Percentiles rank a stretch among this genome's conserved stretches.
Evolutionary conservation across 2,113 vertebrate genomes (phyloP).

Genomic region (Aspiorhynchus laticeps): DNA sequence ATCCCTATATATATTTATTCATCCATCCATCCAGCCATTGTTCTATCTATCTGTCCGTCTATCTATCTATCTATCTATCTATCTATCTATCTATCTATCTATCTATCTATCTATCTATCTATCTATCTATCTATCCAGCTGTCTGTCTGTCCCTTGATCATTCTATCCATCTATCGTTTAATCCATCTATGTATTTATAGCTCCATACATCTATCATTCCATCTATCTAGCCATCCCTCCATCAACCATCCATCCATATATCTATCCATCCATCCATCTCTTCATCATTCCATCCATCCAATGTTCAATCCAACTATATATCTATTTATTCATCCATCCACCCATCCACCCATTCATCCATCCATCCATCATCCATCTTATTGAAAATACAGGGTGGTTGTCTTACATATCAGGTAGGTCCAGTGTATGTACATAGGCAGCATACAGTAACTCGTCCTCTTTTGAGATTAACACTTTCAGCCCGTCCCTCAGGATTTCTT

Average conservation of each 20-base stretch:
- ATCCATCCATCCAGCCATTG: background rate
- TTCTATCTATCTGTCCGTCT: background rate
- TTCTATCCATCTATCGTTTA: background rate
- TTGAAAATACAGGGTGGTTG: background rate
- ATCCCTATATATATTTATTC: background rate
- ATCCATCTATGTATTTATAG: background rate
- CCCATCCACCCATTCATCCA: background rate
- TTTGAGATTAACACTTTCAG: slow-evolving; percentile 94
- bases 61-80: background rate
- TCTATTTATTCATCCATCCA: background rate
- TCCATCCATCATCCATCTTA: background rate
- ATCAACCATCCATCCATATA: background rate
- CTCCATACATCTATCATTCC: background rate
- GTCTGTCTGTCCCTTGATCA: background rate
- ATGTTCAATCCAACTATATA: background rate
- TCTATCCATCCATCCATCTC: background rate
- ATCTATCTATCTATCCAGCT: background rate
- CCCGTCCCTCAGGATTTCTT: slow-evolving; percentile 90
- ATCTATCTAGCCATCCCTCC: background rate
- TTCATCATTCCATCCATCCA: background rate
- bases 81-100: background rate
- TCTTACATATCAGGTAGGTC: slow-evolving; percentile 93
- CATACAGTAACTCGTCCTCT: slow-evolving; percentile 93
- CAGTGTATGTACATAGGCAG: slow-evolving; percentile 88
- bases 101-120: background rate